Conservation (phyloP, 2,888 invertebrate genomes). For the Erannis defoliaria region DNA sequence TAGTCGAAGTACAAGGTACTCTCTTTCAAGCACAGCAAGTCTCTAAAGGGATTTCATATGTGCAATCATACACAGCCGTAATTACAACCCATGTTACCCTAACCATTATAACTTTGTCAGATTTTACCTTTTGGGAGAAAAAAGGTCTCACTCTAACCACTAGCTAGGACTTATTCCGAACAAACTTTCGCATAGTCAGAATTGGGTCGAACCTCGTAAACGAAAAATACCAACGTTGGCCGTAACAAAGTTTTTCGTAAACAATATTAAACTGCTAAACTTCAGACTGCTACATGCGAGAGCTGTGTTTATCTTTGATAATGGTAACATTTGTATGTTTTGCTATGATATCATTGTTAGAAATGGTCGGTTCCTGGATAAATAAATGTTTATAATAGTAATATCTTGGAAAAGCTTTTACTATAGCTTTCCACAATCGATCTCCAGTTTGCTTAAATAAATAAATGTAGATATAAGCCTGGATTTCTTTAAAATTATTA, state of each 20-base stretch:
- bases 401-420: background rate
- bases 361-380: background rate
- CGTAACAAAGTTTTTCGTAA: slow-evolving; percentile 10
- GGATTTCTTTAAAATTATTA: background rate
- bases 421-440: background rate
- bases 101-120: no score
- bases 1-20: no score
- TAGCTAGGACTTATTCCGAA: background rate
- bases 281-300: slow-evolving; percentile 10
- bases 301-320: slow-evolving; percentile 22
- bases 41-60: no score
- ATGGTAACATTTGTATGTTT: slow-evolving; percentile 11
- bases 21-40: no score
- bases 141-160: no score
- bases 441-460: background rate
- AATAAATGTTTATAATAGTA: background rate
- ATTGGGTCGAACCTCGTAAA: slow-evolving; percentile 27
- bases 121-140: no score
- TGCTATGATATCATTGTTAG: slow-evolving; percentile 9
- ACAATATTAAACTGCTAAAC: slow-evolving; percentile 17
- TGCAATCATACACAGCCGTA: no score
- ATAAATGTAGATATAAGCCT: background rate
- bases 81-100: no score
- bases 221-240: slow-evolving; percentile 21
- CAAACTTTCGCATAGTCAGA: slow-evolving; percentile 1